Base-by-base conservation (phyloP, 1,140 invertebrate genomes). In the Ips nitidus region DNA sequence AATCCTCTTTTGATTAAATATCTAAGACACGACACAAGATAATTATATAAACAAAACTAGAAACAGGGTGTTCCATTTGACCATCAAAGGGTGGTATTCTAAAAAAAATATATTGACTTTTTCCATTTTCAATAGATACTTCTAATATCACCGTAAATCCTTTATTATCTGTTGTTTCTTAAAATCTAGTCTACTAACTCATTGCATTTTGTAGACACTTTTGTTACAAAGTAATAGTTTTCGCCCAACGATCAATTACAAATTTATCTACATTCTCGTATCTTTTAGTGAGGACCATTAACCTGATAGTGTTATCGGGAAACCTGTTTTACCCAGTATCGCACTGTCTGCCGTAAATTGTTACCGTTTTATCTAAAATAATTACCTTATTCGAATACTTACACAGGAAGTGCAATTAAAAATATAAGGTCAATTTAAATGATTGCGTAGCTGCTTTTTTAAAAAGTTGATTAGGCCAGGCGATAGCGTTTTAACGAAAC, bases 351-450 rank as follows among this genome's bases (percentile, higher is more conserved):
- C 41, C 58, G 53, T 69, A 69, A 69, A 69, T 69, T 56, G 66
- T 56, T 69, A 50, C 40, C 7, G 39, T 62, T 69, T 69, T 62
- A 69, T 69, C 66, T 62, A 42, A 61, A 69, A 69, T 69, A 69
- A 69, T 69, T 69, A 69, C 66, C 52, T 38, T 37, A 22, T 22
- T 22, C 22, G 22, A 22, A 22, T 22, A 22, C 40, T 38, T 57
- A 60, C 56, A 59, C 65, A 67, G 66, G 66, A 69, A 69, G 52
- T 62, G 52, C 50, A 69, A 69, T 69, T 69, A 69, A 69, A 69
- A 69, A 69, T 53, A 7, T 56, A 52, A 56, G 43, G 47, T 52
- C 59, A 67, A 56, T 59, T 66, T 66, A 57, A 53, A 47, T 58
- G 42, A 55, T 66, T 66, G 52, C 47, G 53, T 66, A 57, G 47